Percentiles rank a stretch among this genome's conserved stretches.
phyloP scores from a whole-genome alignment of 2,113 vertebrate species.

The Mus pahari region DNA sequence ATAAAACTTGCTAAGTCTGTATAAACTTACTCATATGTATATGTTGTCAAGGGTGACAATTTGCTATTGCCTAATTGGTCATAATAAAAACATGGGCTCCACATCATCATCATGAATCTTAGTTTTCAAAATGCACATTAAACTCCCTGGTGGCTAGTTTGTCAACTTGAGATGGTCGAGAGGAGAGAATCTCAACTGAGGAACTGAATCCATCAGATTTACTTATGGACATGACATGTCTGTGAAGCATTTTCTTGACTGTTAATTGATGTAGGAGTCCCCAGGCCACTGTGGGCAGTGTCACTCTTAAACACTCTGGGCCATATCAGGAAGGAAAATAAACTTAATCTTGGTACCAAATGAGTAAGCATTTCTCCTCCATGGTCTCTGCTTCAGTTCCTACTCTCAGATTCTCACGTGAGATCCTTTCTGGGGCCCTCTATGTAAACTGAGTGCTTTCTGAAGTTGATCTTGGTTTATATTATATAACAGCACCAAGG shows the following conservation, averaged over 20 bases:
- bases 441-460: not conserved
- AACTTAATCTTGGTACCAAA: not conserved
- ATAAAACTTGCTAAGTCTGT: not conserved
- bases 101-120: not conserved
- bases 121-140: conserved; percentile 40
- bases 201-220: not conserved
- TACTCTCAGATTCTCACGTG: not conserved
- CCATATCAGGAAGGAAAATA: not conserved
- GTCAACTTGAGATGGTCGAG: not conserved
- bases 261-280: not conserved
- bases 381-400: not conserved
- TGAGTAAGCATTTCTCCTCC: not conserved
- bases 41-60: too few species aligned
- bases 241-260: not conserved
- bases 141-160: not conserved
- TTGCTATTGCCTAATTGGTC: not conserved
- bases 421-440: not conserved
- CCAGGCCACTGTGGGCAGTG: not conserved
- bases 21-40: not conserved
- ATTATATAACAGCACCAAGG: not conserved
- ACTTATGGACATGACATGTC: not conserved
- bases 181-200: not conserved
- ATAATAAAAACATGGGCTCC: not conserved
- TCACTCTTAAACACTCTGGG: not conserved
- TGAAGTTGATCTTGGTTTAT: not conserved